Evolutionary conservation across 2,888 invertebrate genomes (phyloP).

Genomic region (Apoda limacodes): DNA sequence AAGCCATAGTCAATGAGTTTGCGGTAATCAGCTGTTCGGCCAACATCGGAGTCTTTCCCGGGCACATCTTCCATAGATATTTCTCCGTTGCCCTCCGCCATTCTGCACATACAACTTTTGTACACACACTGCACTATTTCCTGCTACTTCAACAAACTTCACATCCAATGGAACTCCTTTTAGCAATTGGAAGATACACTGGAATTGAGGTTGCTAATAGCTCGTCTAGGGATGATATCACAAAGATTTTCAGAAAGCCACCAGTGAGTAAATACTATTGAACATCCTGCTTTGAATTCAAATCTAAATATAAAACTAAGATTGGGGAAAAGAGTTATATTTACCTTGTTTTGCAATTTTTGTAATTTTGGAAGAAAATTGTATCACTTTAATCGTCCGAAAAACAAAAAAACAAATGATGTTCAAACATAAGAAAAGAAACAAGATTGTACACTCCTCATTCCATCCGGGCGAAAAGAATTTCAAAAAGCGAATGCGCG

Average conservation of each 20-base stretch:
- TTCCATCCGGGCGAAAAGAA: slow-evolving; percentile 63
- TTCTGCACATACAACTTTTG: slow-evolving; percentile 70
- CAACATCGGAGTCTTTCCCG: slow-evolving; percentile 75
- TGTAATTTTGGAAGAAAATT: slow-evolving; percentile 69
- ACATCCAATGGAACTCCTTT: slow-evolving; percentile 26
- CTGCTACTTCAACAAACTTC: slow-evolving; percentile 22
- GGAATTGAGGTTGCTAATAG: slow-evolving; percentile 32
- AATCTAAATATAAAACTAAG: slow-evolving; percentile 3
- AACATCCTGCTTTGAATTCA: slow-evolving; percentile 16
- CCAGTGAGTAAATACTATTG: slow-evolving; percentile 36
- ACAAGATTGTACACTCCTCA: slow-evolving; percentile 68
- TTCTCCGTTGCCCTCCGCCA: slow-evolving; percentile 90
- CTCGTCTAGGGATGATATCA: slow-evolving; percentile 58
- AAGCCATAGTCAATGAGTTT: slow-evolving; percentile 96
- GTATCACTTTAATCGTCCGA: slow-evolving; percentile 66
- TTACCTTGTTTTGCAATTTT: slow-evolving; percentile 69
- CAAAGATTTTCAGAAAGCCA: slow-evolving; percentile 55
- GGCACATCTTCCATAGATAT: slow-evolving; percentile 80
- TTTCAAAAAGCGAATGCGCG: slow-evolving; percentile 65
- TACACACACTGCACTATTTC: slow-evolving; percentile 54
- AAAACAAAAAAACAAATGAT: slow-evolving; percentile 71
- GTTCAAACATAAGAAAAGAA: slow-evolving; percentile 69
- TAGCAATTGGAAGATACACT: slow-evolving; percentile 22
- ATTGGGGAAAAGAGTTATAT: slow-evolving; percentile 34
- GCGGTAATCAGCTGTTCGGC: slow-evolving; percentile 90